phyloP scores from a whole-genome alignment of 2,888 invertebrate genomes.

The Antheraea yamamai region DNA sequence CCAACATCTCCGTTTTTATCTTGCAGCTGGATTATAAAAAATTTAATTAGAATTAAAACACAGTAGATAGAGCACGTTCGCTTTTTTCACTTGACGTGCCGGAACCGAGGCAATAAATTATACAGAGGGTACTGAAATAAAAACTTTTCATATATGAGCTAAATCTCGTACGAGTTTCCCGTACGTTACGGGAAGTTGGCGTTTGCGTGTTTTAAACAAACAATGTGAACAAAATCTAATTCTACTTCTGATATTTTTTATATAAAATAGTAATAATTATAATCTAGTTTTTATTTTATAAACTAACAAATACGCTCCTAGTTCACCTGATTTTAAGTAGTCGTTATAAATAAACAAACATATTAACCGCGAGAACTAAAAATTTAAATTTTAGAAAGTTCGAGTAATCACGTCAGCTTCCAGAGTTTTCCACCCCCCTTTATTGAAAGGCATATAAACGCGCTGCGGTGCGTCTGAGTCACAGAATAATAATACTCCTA shows the following conservation, averaged over 20 bases:
- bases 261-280: neutral
- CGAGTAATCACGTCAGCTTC: too few relatives aligned
- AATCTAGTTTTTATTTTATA: too few relatives aligned
- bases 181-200: constrained; percentile 15
- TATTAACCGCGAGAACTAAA: too few relatives aligned
- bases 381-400: too few relatives aligned
- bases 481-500: too few relatives aligned
- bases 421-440: too few relatives aligned
- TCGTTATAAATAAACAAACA: too few relatives aligned
- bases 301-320: too few relatives aligned
- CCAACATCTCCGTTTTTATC: neutral
- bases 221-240: neutral
- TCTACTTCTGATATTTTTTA: neutral
- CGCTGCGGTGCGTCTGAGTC: too few relatives aligned
- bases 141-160: constrained; percentile 18
- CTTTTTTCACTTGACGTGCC: constrained; percentile 20
- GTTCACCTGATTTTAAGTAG: too few relatives aligned
- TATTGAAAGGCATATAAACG: too few relatives aligned
- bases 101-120: constrained; percentile 19
- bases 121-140: constrained; percentile 18
- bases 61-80: constrained; percentile 14
- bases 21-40: constrained; percentile 14
- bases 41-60: constrained; percentile 11
- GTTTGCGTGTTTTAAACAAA: constrained; percentile 18
- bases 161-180: constrained; percentile 12